Evolutionary conservation across 2,888 invertebrate species (phyloP).

Genomic region (Trachelus troglodyta): DNA sequence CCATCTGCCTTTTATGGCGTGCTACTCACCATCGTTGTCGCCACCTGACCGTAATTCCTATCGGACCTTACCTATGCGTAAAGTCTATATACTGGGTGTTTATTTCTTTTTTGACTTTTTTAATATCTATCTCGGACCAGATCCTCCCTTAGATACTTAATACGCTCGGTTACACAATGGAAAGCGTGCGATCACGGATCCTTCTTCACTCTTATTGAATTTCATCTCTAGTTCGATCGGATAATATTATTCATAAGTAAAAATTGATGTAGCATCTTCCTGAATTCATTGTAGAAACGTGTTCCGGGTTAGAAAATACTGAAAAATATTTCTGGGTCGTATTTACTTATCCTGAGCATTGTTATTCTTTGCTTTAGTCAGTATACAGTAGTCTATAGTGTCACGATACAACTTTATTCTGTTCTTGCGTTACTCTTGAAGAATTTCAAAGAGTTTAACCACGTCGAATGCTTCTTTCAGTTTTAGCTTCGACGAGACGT

Average conservation of each 20-base stretch:
- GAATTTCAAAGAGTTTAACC: background rate
- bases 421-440: background rate
- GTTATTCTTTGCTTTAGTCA: background rate
- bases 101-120: background rate
- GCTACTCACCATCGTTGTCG: slow-evolving; percentile 21
- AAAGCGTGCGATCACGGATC: slow-evolving; percentile 26
- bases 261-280: background rate
- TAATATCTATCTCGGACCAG: background rate
- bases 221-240: background rate
- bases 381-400: background rate
- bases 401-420: background rate
- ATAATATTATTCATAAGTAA: background rate
- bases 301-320: slow-evolving; percentile 2
- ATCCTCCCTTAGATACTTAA: slow-evolving; percentile 18
- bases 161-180: slow-evolving; percentile 28
- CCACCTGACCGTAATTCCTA: slow-evolving; percentile 40
- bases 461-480: slow-evolving; percentile 18
- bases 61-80: slow-evolving; percentile 26
- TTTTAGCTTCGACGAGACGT: slow-evolving; percentile 61
- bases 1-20: slow-evolving; percentile 11
- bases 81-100: background rate
- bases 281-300: background rate
- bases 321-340: background rate
- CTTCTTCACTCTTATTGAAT: slow-evolving; percentile 30
- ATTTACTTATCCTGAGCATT: background rate